Evolutionary conservation across 92 coral and sea anemone species (phyloP).

Genomic region (Paramuricea clavata): DNA sequence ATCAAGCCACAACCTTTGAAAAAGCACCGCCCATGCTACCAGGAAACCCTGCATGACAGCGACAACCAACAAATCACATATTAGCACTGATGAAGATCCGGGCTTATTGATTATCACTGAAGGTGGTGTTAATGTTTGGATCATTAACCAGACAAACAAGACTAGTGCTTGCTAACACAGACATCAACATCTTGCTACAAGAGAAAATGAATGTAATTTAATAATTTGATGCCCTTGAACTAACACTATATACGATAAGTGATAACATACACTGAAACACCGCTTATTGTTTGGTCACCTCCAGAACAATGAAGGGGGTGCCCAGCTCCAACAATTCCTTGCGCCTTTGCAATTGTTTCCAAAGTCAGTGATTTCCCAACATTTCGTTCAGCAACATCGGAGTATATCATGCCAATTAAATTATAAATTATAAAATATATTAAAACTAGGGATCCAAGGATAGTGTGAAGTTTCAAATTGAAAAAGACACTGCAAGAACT

Average conservation of each 20-base stretch:
- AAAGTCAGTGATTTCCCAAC: neutral
- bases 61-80: too few species aligned
- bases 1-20: neutral
- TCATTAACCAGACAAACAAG: slow-evolving; percentile 34
- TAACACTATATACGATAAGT: too few species aligned
- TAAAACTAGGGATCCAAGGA: too few species aligned
- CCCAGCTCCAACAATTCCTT: slow-evolving; percentile 4
- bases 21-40: neutral
- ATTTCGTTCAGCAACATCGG: neutral
- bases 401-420: too few species aligned
- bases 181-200: slow-evolving; percentile 37
- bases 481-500: too few species aligned
- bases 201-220: neutral
- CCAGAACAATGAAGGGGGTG: slow-evolving; percentile 44
- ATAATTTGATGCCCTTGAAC: too few species aligned
- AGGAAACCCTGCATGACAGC: neutral
- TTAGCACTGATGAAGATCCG: too few species aligned
- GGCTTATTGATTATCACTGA: too few species aligned
- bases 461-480: too few species aligned
- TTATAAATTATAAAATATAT: too few species aligned
- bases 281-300: slow-evolving; percentile 47
- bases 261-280: too few species aligned
- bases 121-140: slow-evolving; percentile 23
- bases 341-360: slow-evolving; percentile 9
- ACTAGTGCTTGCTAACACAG: slow-evolving; percentile 1